Evolutionary conservation across 2,113 vertebrate species (phyloP), one percentile per base, ranked within the genome.

Genomic region (Ctenodactylus gundi): DNA sequence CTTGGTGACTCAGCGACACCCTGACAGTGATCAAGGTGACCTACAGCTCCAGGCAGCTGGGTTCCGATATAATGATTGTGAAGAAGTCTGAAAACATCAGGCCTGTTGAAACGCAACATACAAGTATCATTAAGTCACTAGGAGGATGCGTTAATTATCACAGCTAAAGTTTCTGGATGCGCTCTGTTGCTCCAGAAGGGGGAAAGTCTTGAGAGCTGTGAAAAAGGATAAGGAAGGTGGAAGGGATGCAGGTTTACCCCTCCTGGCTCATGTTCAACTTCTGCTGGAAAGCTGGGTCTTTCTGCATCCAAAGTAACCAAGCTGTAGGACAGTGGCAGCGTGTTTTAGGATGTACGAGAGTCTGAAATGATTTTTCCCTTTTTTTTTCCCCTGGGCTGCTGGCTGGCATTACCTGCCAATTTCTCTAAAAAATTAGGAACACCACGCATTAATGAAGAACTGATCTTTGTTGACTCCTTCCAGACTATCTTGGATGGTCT

Each of bases 81-180:
- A 95, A 67, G 25, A 51, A 90, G 78, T 51, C 77, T 87, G 88
- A 92, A 95, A 88, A 94, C 65, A 85, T 80, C 89, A 84, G 67
- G 62, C 44, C 67, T 7, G 8, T 65, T 94, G 95, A 85, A 78
- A 93, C 9, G 25, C 72, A 75, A 85, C 81, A 44, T 44, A 21
- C 90, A 90, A 91, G n/a, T n/a, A n/a, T 96, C 90, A 96, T 93
- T 96, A 94, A 96, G 92, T 93, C 83, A 88, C 97, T 96, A 96
- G 51, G 41, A 95, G 29, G 77, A 80, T n/a, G 55, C 81, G 60
- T n/a, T 96, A 95, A 96, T 96, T 95, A 90, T 85, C 64, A 57
- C 90, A 89, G 88, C 88, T 95, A 85, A 96, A 93, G 77, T 73
- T 89, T 73, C 73, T 84, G 23, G 58, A 84, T 88, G 53, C 46